A percentile compares a stretch with the other conserved stretches of the same genome.
phyloP scores from a whole-genome alignment of 2,797 vertebrate genomes.

The Hybognathus amarus region DNA sequence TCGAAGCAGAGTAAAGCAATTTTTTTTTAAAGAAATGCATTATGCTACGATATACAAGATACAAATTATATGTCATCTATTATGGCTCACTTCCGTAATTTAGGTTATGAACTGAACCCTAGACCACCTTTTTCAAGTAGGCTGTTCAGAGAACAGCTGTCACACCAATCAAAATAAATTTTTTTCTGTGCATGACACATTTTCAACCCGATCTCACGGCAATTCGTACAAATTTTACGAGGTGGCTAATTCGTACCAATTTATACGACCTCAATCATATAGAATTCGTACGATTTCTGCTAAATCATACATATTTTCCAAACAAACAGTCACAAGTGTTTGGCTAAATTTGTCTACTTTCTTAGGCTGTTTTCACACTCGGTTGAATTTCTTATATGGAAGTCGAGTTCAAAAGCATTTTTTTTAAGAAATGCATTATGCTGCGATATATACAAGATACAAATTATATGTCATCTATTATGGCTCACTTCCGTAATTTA shows the following conservation, averaged over 20 bases:
- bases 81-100: neutral
- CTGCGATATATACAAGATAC: neutral
- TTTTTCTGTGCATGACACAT: too few species aligned
- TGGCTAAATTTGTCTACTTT: conserved; percentile 22
- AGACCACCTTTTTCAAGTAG: neutral
- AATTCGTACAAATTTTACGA: too few species aligned
- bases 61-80: neutral
- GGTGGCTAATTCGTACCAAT: too few species aligned
- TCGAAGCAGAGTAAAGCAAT: neutral
- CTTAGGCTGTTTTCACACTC: neutral
- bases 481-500: neutral
- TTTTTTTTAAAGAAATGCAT: neutral
- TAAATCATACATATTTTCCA: too few species aligned
- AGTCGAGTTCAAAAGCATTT: neutral
- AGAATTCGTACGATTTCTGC: too few species aligned
- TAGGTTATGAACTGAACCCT: neutral
- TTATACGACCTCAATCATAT: too few species aligned
- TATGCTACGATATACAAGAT: neutral
- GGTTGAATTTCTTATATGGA: neutral
- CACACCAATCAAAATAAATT: neutral
- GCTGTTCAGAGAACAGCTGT: neutral
- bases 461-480: neutral
- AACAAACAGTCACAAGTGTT: conserved; percentile 39
- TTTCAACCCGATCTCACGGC: too few species aligned
- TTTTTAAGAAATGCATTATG: neutral